A percentile compares a stretch with the other conserved stretches of the same genome.
Evolutionary conservation across 35 echinoderm and acorn worm genomes (phyloP).

Genomic region (Holothuria glaberrima): DNA sequence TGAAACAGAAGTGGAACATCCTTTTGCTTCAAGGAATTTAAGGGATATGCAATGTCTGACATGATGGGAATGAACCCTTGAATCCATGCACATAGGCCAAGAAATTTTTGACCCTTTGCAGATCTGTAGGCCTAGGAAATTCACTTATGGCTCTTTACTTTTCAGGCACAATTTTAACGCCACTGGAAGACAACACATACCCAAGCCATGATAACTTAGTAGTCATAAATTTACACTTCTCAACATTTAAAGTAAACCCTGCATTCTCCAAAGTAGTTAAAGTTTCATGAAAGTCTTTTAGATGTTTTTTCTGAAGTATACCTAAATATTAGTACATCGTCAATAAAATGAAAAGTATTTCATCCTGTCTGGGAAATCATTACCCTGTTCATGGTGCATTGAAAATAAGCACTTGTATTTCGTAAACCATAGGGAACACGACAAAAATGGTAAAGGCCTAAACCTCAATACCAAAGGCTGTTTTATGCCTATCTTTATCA

Average conservation of each 20-base stretch:
- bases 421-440: too few relatives aligned
- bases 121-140: too few relatives aligned
- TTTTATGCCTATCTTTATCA: slow-evolving; percentile 29
- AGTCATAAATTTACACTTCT: too few relatives aligned
- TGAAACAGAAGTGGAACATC: slow-evolving; percentile 5
- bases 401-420: background rate
- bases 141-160: slow-evolving; percentile 20
- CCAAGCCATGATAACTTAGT: too few relatives aligned
- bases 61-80: slow-evolving; percentile 21
- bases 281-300: too few relatives aligned
- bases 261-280: too few relatives aligned
- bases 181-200: background rate
- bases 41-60: slow-evolving; percentile 12
- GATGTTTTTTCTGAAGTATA: background rate
- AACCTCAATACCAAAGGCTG: too few relatives aligned
- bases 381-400: slow-evolving; percentile 18
- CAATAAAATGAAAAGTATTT: slow-evolving; percentile 33
- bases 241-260: too few relatives aligned
- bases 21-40: background rate
- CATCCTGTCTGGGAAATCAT: slow-evolving; percentile 11
- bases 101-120: slow-evolving; percentile 10
- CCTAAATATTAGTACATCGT: slow-evolving; percentile 7
- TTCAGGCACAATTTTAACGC: slow-evolving; percentile 34
- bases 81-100: slow-evolving; percentile 35
- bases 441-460: too few relatives aligned